These are phyloP conservation scores for Ptilodon capucinus DNA, from an alignment of 2,888 invertebrate genomes.

Conservation along the genomic window DNA sequence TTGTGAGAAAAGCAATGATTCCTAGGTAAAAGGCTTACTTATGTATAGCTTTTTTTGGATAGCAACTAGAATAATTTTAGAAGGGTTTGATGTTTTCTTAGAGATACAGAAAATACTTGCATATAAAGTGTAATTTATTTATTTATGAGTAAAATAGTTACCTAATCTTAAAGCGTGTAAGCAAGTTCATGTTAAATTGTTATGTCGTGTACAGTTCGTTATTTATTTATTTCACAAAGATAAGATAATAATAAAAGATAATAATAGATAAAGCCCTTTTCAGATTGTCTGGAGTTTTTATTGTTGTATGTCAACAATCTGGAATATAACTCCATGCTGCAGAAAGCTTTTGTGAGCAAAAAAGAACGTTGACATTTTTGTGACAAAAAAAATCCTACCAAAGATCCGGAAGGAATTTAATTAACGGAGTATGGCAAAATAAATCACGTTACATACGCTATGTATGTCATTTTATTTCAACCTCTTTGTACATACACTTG, in stretches of 20 bases:
- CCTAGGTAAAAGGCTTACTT: no score
- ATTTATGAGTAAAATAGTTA: no score
- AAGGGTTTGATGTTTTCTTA: no score
- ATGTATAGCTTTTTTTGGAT: no score
- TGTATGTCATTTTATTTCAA: slow-evolving; percentile 3
- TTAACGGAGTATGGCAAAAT: slow-evolving; percentile 20
- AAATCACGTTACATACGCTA: slow-evolving; percentile 20
- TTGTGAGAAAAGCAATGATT: no score
- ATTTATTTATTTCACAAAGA: background rate
- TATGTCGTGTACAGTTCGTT: no score
- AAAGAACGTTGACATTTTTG: slow-evolving; percentile 7
- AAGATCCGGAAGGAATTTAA: slow-evolving; percentile 18
- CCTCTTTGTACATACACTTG: background rate
- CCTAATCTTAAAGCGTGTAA: no score
- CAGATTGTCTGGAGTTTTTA: background rate
- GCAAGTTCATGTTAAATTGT: no score
- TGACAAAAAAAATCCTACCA: slow-evolving; percentile 6
- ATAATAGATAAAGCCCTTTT: background rate
- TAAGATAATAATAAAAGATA: no score
- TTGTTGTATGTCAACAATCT: background rate
- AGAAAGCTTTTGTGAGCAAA: background rate
- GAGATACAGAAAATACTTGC: no score
- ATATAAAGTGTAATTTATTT: no score
- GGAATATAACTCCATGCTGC: background rate
- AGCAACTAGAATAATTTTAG: no score